Evolutionary conservation across 2,113 vertebrate species (phyloP).

Genomic region (Halichoerus grypus): DNA sequence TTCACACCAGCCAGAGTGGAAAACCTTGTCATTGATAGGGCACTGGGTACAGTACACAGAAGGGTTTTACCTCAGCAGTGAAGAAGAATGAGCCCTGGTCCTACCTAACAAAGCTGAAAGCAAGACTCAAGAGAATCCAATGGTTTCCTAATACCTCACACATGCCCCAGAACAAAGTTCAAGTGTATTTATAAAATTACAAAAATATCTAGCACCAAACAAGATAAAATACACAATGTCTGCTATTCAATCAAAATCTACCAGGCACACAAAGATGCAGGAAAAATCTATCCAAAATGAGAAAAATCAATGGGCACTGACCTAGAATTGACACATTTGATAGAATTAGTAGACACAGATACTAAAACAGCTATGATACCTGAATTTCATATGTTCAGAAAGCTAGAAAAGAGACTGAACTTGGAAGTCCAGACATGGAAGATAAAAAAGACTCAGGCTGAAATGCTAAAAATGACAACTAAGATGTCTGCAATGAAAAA

Average conservation of each 20-base stretch:
- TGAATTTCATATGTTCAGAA: not conserved
- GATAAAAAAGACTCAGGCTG: not conserved
- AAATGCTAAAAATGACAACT: conserved; percentile 14
- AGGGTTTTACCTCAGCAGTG: not conserved
- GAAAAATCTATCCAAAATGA: not conserved
- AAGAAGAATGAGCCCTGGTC: not conserved
- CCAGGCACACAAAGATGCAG: not conserved
- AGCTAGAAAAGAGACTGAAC: not conserved
- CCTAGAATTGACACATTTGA: not conserved
- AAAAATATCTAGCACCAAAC: not conserved
- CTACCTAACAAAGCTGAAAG: not conserved
- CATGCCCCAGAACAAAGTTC: not conserved
- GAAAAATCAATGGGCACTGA: not conserved
- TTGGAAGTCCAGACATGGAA: not conserved
- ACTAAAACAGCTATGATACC: not conserved
- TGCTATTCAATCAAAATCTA: not conserved
- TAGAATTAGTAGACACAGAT: not conserved
- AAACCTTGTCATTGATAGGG: not conserved
- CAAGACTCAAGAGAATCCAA: not conserved
- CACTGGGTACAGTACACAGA: not conserved
- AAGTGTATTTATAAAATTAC: not conserved
- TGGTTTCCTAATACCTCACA: not conserved
- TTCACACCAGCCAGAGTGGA: not conserved
- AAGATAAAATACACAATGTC: not conserved
- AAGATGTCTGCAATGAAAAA: not conserved